Base-by-base conservation (phyloP, 2,888 invertebrate genomes). In the Camptogramma bilineatum region DNA sequence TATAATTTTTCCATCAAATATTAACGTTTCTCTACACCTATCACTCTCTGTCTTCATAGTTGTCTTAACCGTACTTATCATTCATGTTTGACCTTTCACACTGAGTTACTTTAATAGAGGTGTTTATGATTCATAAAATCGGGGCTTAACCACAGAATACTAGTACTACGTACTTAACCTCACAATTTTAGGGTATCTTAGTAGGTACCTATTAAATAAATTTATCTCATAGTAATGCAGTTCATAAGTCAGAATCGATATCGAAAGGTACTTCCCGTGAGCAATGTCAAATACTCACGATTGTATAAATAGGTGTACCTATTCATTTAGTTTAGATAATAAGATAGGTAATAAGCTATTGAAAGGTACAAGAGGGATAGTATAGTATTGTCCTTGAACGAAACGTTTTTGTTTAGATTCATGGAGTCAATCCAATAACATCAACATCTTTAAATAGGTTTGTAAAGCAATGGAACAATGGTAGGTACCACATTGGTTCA, bases 241-340 rank as follows among this genome's bases (percentile, higher is more conserved):
- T 9, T 39, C 34, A 39, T 39, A 39, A 13, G 34, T 39, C 34
- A 39, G 13, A 16, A 24, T 42, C 19, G 42, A 10, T 53, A 24
- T 19, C 7, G 10, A 19, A 18, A 1, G 52, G 53, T 53, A 16
- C 52, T 52, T 39, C 39, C 52, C 52, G 19, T 48, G 18, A 54
- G 16, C n/a, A 42, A 39, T 39, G 10, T 39, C 34, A 8, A 4
- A 28, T 39, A 13, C 9, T 31, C 9, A 39, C 13, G 2, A 39
- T 4, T 4, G 3, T 39, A 7, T 34, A 34, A 2, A 10, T 13
- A 39, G 7, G 7, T 28, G 7, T 28, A 8, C 5, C 7, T 28
- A 28, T 7, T 4, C 7, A 28, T 28, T 28, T 28, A 28, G n/a
- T n/a, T n/a, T n/a, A n/a, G n/a, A n/a, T n/a, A n/a, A n/a, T n/a